Percentiles rank a stretch among this genome's conserved stretches.
Conservation (phyloP, 35 echinoderm and acorn worm genomes). For the Lytechinus variegatus region DNA sequence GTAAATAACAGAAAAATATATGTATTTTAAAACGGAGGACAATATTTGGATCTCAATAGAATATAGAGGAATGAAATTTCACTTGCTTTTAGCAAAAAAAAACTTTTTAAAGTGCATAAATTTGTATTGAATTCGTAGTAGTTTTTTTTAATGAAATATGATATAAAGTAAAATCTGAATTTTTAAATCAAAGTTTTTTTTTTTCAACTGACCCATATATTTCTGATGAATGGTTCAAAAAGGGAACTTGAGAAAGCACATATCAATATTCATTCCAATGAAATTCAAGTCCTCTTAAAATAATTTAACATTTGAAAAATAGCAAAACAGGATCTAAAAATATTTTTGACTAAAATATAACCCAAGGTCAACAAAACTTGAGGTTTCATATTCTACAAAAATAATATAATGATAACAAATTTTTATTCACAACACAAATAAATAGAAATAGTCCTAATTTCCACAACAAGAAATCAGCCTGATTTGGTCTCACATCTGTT, state of each 20-base stretch:
- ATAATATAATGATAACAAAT: neutral
- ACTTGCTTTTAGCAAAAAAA: too few relatives aligned
- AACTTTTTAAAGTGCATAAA: too few relatives aligned
- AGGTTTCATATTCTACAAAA: neutral
- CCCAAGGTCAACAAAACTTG: neutral
- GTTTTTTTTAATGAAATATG: too few relatives aligned
- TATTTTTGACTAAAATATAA: neutral
- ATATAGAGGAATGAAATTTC: too few relatives aligned
- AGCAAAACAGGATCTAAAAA: neutral
- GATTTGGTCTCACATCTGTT: neutral
- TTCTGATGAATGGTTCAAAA: too few relatives aligned
- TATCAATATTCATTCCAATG: neutral
- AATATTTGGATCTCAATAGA: too few relatives aligned
- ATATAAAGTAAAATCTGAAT: too few relatives aligned
- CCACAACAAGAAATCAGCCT: neutral
- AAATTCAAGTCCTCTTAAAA: neutral
- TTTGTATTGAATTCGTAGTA: too few relatives aligned
- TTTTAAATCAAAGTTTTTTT: too few relatives aligned
- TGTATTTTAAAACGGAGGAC: too few relatives aligned
- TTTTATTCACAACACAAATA: neutral
- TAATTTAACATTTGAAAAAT: neutral
- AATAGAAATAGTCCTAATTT: neutral
- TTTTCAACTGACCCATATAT: too few relatives aligned
- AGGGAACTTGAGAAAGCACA: neutral
- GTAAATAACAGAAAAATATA: too few relatives aligned